A percentile compares a stretch with the other conserved stretches of the same genome.
Evolutionary conservation across 1,140 invertebrate genomes (phyloP).

Genomic region (Achatina immaculata): DNA sequence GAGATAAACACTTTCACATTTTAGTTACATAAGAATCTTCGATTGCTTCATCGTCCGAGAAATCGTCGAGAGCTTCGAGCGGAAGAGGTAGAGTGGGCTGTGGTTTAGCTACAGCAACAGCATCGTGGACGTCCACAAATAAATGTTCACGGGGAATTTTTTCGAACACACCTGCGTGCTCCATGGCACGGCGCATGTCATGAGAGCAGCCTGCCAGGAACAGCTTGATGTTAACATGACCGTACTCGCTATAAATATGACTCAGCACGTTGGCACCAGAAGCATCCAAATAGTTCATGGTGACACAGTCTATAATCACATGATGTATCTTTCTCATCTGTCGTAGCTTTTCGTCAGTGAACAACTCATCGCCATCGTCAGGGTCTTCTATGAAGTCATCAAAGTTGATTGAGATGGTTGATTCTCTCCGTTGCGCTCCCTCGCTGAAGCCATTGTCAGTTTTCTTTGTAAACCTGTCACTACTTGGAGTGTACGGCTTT

Average conservation of each 20-base stretch:
- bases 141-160: conserved; percentile 57
- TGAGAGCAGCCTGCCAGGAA: conserved; percentile 58
- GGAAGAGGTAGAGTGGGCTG: conserved; percentile 47
- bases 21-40: conserved; percentile 65
- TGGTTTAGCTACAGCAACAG: conserved; percentile 56
- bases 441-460: not conserved
- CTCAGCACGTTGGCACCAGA: conserved; percentile 70
- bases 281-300: conserved; percentile 71
- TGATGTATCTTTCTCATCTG: conserved; percentile 62
- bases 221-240: conserved; percentile 61
- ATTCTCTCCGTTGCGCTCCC: conserved; percentile 40
- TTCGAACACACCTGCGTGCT: conserved; percentile 58
- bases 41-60: conserved; percentile 60
- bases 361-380: conserved; percentile 57
- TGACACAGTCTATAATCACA: conserved; percentile 69
- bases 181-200: conserved; percentile 56
- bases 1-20: conserved; percentile 49
- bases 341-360: conserved; percentile 59
- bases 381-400: conserved; percentile 61
- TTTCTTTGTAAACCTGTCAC: conserved; percentile 21
- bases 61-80: conserved; percentile 53
- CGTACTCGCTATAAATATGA: conserved; percentile 64
- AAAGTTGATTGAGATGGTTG: conserved; percentile 45
- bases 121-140: conserved; percentile 61
- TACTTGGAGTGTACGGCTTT: conserved; percentile 26